Evolutionary conservation across 2,888 invertebrate species (phyloP), one percentile per base, ranked within the genome.

Genomic region (Blastobasis lacticolella): DNA sequence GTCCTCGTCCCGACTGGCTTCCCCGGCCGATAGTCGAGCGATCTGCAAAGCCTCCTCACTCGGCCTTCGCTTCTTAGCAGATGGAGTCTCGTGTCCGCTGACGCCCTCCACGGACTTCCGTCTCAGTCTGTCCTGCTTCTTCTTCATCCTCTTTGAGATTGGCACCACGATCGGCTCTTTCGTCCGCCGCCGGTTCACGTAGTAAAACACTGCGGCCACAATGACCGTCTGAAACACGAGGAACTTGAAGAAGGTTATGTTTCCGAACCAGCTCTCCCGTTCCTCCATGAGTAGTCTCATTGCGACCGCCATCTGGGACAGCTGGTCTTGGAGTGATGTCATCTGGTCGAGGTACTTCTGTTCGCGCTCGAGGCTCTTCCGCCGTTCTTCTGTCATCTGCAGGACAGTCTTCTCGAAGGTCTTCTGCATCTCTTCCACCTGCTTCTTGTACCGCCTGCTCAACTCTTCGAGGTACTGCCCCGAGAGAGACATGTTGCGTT

Each of bases 391-490:
- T 53, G 90, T 90, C 86, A 94, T 90, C 48, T 92, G 91, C 37
- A 90, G 87, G 40, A 95, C 90, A 0, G 95, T 94, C 65, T 94
- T 94, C 62, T 95, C 94, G 62, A 96, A 90, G 4, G 94, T 91
- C 62, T 92, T 91, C 76, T 97, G 96, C 92, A 97, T 94, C 69
- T 98, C 98, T 78, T 98, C 98, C 49, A 97, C 97, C 86, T 98
- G 98, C 65, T 95, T 96, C 75, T 97, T 97, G 84, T 98, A 99
- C 10, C 97, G 91, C 52, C 95, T 92, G 80, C 98, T 98, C 61
- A 99, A 87, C 76, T 99, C 98, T 78, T 98, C 98, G 61, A 99
- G 88, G 78, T 99, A 99, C 78, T 98, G 97, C 55, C 96, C 95
- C 60, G 97, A 98, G 44, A 99, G 90, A 9, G 98, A 97, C 93